Evolutionary conservation across 2,797 vertebrate genomes (phyloP).

Genomic region (Myripristis jacobus): DNA sequence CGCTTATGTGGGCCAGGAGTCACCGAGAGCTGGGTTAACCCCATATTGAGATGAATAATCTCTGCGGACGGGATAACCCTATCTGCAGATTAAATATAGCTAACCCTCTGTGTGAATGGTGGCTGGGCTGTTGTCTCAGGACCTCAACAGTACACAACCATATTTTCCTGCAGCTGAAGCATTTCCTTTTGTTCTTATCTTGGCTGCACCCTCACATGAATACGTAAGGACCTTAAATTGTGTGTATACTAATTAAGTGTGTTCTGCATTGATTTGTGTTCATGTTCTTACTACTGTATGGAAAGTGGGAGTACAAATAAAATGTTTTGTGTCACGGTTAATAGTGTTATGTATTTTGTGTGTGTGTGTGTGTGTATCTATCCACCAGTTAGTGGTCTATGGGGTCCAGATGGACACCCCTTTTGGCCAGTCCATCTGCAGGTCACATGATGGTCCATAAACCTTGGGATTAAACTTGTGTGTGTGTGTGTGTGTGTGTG

Average conservation of each 20-base stretch:
- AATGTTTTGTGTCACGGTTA: slow-evolving; percentile 29
- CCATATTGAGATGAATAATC: slow-evolving; percentile 78
- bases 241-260: background rate
- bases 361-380: slow-evolving; percentile 18
- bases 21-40: slow-evolving; percentile 77
- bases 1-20: slow-evolving; percentile 69
- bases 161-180: slow-evolving; percentile 60
- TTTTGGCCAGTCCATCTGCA: slow-evolving; percentile 80
- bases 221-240: slow-evolving; percentile 3
- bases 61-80: slow-evolving; percentile 70
- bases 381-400: slow-evolving; percentile 56
- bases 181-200: slow-evolving; percentile 69
- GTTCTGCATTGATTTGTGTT: background rate
- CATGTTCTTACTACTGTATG: slow-evolving; percentile 6
- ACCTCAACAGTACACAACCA: slow-evolving; percentile 62
- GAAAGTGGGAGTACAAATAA: slow-evolving; percentile 5
- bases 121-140: slow-evolving; percentile 74
- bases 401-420: slow-evolving; percentile 83
- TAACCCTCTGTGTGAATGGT: slow-evolving; percentile 80
- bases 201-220: slow-evolving; percentile 54
- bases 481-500: background rate
- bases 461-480: slow-evolving; percentile 79
- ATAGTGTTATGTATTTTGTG: slow-evolving; percentile 17
- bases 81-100: slow-evolving; percentile 75
- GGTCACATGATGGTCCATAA: slow-evolving; percentile 79